Percentiles rank a stretch among this genome's conserved stretches.
Conservation (phyloP, 2,113 vertebrate species). For the Dasyornis broadbenti region DNA sequence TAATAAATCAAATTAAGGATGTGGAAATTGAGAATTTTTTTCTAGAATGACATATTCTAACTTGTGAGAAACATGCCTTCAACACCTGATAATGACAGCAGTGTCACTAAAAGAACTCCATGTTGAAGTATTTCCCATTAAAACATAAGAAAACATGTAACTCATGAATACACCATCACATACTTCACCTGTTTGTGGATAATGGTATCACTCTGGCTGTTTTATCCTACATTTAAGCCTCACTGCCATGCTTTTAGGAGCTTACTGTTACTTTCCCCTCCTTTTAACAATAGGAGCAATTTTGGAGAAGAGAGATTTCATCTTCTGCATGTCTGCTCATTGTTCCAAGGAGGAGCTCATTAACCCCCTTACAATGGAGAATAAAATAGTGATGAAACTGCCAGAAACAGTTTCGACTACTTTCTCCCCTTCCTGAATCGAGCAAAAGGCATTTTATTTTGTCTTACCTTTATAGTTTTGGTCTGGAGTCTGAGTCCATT, state of each 20-base stretch:
- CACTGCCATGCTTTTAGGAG: not conserved
- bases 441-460: not conserved
- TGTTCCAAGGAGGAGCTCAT: not conserved
- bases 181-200: not conserved
- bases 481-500: slow-evolving; percentile 99
- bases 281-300: not conserved
- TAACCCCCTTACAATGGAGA: not conserved
- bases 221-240: not conserved
- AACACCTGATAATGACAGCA: not conserved
- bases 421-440: not conserved
- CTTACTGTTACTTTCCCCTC: not conserved
- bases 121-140: not conserved
- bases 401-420: not conserved
- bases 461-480: slow-evolving; percentile 99
- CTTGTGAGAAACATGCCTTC: not conserved
- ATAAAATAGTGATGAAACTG: not conserved
- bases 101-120: not conserved
- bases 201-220: not conserved
- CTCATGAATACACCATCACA: not conserved
- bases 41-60: not conserved
- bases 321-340: not conserved
- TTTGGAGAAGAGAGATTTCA: not conserved
- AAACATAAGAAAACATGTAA: not conserved
- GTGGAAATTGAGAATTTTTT: not conserved
- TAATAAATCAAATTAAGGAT: slow-evolving; percentile 50